Evolutionary conservation across 2,113 vertebrate genomes (phyloP), one percentile per base, ranked within the genome.

Genomic region (Candoia aspera): DNA sequence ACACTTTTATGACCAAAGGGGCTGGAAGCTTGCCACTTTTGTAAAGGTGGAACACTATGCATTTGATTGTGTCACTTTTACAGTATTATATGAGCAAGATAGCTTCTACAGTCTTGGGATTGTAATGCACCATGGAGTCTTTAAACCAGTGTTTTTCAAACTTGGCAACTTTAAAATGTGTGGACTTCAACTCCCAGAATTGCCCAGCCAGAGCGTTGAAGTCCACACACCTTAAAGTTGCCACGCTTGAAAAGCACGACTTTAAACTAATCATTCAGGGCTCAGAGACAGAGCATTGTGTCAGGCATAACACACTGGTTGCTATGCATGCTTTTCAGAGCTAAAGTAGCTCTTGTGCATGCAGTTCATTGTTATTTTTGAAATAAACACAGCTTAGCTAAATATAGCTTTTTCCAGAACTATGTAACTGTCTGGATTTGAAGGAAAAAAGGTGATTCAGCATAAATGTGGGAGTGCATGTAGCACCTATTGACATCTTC

Each of bases 321-420:
- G 42, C 46, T 55, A 60, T 86, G n/a, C 57, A 55, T 85, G 73
- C 26, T 85, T 55, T 89, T 92, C 73, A 37, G 73, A 84, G 46
- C n/a, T 19, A 57, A 55, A 92, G n/a, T n/a, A 49, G 29, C 86
- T 88, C 53, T 42, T 42, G 2, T 92, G 62, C 17, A 29, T 90
- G n/a, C 46, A 86, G 29, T 90, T 87, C 83, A 46, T 86, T 85
- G 87, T 89, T 49, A 89, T 49, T 85, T 90, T 84, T 42, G 49
- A 57, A 62, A 84, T 46, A 33, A 90, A 23, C 84, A 54, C 46
- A 87, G 23, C 86, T n/a, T 68, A 64, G 58, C 83, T 85, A 68
- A 86, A 86, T 29, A 2, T 24, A 62, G 68, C 6, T 17, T 79
- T 85, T 79, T 37, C n/a, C 68, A 79, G 33, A 79, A 79, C 68